These are phyloP conservation scores for Geodia barretti DNA, from an alignment of 37 sponge, comb jelly and placozoan species.

Conservation along the genomic window DNA sequence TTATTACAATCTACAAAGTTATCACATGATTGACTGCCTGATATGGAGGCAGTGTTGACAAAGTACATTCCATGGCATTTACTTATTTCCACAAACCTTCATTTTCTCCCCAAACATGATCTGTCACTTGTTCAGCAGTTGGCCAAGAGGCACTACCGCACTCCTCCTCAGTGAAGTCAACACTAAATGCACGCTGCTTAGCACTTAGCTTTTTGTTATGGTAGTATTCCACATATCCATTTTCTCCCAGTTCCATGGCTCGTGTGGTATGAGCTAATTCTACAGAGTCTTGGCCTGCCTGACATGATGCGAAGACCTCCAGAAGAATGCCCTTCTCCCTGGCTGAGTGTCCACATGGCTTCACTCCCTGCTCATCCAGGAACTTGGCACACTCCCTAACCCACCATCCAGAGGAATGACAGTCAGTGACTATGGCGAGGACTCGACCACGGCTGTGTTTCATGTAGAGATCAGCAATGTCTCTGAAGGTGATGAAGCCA, in stretches of 20 bases:
- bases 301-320: constrained; percentile 58
- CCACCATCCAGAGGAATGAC: constrained; percentile 67
- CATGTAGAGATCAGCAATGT: constrained; percentile 57
- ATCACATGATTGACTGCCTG: not conserved
- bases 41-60: not conserved
- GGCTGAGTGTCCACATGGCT: constrained; percentile 71
- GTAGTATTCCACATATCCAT: not conserved
- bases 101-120: not conserved
- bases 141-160: not conserved
- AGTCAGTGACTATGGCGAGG: constrained; percentile 59
- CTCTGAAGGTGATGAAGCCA: constrained; percentile 62
- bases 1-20: not conserved
- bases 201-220: not conserved
- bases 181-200: constrained; percentile 6
- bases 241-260: not conserved
- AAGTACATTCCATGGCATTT: not conserved
- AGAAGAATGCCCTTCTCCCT: constrained; percentile 53
- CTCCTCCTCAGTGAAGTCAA: constrained; percentile 26
- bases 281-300: constrained; percentile 24
- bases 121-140: no score
- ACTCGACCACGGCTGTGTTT: constrained; percentile 34
- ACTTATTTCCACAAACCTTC: not conserved
- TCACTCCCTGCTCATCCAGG: constrained; percentile 54
- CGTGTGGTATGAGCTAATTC: not conserved
- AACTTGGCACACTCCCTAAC: constrained; percentile 6